Evolutionary conservation across 2,113 vertebrate species (phyloP).

Genomic region (Salvelinus namaycush): DNA sequence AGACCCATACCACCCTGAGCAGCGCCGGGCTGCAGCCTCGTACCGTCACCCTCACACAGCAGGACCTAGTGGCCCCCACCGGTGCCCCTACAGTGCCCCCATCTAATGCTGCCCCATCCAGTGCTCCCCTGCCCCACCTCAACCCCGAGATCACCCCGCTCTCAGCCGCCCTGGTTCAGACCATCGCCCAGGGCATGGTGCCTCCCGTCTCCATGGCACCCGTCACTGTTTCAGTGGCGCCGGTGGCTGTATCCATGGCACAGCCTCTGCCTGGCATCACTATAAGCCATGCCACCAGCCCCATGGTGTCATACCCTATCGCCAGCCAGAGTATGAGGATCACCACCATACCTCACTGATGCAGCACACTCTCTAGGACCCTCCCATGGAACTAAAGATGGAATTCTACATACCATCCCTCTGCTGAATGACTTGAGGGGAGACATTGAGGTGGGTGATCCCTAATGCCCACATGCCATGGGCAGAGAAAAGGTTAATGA

Average conservation of each 20-base stretch:
- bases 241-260: slow-evolving; percentile 93
- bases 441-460: background rate
- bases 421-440: background rate
- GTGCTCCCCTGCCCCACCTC: slow-evolving; percentile 80
- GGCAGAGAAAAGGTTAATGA: background rate
- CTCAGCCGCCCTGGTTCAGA: slow-evolving; percentile 91
- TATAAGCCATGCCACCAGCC: slow-evolving; percentile 95
- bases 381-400: background rate
- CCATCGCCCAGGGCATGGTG: slow-evolving; percentile 93
- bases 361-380: background rate
- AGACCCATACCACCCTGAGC: slow-evolving; percentile 97
- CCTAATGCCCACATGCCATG: background rate
- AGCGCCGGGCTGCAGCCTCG: slow-evolving; percentile 92
- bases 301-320: slow-evolving; percentile 96
- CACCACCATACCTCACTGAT: slow-evolving; percentile 92
- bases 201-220: slow-evolving; percentile 95
- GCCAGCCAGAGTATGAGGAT: slow-evolving; percentile 98
- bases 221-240: slow-evolving; percentile 91
- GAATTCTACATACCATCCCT: too few relatives aligned
- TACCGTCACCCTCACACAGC: slow-evolving; percentile 87
- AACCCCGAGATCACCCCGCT: slow-evolving; percentile 93
- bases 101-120: slow-evolving; percentile 80
- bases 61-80: slow-evolving; percentile 86
- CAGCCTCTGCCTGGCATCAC: slow-evolving; percentile 91
- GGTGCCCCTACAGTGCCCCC: slow-evolving; percentile 81